phyloP scores from a whole-genome alignment of 2,888 invertebrate genomes.

The Rhaphigaster nebulosa region DNA sequence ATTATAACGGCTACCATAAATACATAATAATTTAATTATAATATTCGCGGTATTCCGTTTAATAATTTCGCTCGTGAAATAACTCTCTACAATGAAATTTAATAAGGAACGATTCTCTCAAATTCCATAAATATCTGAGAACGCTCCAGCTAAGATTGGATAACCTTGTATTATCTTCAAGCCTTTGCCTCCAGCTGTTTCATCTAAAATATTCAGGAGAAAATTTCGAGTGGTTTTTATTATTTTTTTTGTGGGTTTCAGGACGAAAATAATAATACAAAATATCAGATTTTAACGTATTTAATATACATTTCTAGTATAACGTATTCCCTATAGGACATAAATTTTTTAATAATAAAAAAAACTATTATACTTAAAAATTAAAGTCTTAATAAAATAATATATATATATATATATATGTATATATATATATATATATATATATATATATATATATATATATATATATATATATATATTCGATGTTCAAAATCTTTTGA shows the following conservation, averaged over 20 bases:
- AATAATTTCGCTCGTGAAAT: conserved; percentile 28
- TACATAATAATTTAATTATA: conserved; percentile 6
- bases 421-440: no score
- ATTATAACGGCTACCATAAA: background rate
- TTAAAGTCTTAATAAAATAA: no score
- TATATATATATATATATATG: no score
- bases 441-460: no score
- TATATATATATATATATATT: no score
- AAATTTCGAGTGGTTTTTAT: background rate
- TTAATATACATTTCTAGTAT: no score
- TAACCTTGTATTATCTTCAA: background rate
- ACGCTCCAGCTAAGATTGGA: background rate
- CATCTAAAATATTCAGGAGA: background rate
- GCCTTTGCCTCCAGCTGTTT: background rate
- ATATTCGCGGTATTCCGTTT: conserved; percentile 21
- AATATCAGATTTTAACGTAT: no score
- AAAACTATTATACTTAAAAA: no score
- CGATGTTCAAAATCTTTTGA: no score
- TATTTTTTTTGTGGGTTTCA: background rate
- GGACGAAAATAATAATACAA: background rate
- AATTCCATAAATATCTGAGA: conserved; percentile 35
- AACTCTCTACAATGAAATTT: conserved; percentile 21
- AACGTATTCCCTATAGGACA: no score
- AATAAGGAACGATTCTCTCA: conserved; percentile 26
- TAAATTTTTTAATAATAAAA: no score